Conservation (phyloP, 2,797 vertebrate species). For the Cossypha dichroa region DNA sequence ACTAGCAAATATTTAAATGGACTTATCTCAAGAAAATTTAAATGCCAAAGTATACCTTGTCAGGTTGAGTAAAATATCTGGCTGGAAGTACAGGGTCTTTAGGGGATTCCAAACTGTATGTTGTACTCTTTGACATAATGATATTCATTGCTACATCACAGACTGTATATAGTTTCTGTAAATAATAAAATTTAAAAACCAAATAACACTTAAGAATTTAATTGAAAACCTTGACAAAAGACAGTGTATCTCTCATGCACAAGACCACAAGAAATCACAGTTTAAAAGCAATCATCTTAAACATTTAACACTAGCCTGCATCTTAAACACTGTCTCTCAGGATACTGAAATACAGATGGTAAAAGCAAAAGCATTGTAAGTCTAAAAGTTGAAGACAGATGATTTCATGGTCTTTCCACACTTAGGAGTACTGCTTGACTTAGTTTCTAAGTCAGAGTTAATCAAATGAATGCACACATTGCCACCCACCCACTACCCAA, state of each 20-base stretch:
- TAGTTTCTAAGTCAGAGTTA: neutral
- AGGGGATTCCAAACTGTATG: slow-evolving; percentile 97
- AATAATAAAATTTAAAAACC: neutral
- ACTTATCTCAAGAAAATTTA: neutral
- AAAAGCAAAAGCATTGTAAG: neutral
- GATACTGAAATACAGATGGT: neutral
- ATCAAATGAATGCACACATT: neutral
- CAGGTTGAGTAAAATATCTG: slow-evolving; percentile 94
- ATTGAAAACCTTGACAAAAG: neutral
- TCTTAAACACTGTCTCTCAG: neutral
- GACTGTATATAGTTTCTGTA: slow-evolving; percentile 96
- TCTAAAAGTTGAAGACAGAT: neutral
- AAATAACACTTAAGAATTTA: neutral
- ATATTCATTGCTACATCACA: slow-evolving; percentile 99
- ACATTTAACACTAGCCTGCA: neutral
- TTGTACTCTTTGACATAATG: slow-evolving; percentile 98
- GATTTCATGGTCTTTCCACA: neutral
- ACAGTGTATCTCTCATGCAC: neutral
- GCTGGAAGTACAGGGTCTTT: slow-evolving; percentile 97
- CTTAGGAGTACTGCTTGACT: neutral
- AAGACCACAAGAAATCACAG: neutral
- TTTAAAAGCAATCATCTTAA: neutral
- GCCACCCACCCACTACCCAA: neutral
- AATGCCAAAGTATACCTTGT: slow-evolving; percentile 84
- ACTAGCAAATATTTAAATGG: neutral